Base-by-base conservation (phyloP, 2,888 invertebrate species). In the Phyllotreta cruciferae region DNA sequence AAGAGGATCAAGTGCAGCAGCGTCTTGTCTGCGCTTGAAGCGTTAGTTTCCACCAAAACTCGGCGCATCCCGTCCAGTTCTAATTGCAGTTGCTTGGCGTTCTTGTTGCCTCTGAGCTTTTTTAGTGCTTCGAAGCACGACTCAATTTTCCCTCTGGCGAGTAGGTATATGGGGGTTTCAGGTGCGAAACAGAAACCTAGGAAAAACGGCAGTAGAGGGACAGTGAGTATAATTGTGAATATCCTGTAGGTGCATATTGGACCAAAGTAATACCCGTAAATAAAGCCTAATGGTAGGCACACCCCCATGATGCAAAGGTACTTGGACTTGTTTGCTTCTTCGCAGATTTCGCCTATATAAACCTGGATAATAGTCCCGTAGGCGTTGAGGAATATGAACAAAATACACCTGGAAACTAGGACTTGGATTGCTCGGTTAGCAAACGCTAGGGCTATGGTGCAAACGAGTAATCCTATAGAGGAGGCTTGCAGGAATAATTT, bases 91-190 rank as follows among this genome's bases (percentile, higher is more conserved):
- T 64, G 52, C 2, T 53, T 13, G n/a, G 9, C 0, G 11, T 7
- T 45, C 34, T 56, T 56, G 11, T 61, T 50, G 10, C 37, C 34
- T 35, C 64, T 39, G 1, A 61, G 37, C 42, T 61, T 61, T n/a
- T 37, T 60, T 13, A 64, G 10, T n/a, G 52, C 14, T 1, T 9
- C 38, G 7, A 52, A 9, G 36, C 61, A 56, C 11, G 45, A 36
- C 0, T 9, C 1, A n/a, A 13, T 11, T 13, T 64, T 56, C 7
- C 56, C 57, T 37, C 34, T 52, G 7, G 36, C 35, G 7, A 57
- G 13, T 6, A 56, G 13, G 10, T 56, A 53, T 1, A 47, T 38
- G 4, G 64, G 64, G 41, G 53, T 37, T 45, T 64, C 64, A 0
- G 64, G 64, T 7, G 58, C 47, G 3, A 49, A 47, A 37, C 9